Evolutionary conservation across 2,113 vertebrate genomes (phyloP), one percentile per base, ranked within the genome.

Genomic region (Hepsetus odoe): DNA sequence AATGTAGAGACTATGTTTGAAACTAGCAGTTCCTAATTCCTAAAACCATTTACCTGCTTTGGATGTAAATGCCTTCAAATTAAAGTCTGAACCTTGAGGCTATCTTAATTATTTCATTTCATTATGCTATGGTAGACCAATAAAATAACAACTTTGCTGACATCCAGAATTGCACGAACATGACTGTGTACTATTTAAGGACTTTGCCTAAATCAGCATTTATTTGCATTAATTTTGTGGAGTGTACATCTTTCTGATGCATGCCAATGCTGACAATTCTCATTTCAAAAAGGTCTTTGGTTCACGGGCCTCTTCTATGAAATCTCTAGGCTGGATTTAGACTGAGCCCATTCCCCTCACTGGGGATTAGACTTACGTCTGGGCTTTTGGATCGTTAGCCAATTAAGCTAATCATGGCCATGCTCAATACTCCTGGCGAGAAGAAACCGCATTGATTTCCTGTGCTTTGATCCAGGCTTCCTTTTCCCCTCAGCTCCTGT

Each of bases 381-480:
- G 61, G 76, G 76, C 77, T 83, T 78, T 80, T 85, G 72, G 70
- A 88, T 89, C 85, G 78, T 90, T 88, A 90, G 83, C 86, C 85
- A 91, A 90, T 89, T 88, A 89, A 88, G 73, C 79, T 88, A 85
- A 86, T 89, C 78, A 87, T 87, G 83, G 79, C 67, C 56, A 80
- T 84, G 82, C 85, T 84, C 67, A 74, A 33, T 78, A 87, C 86
- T 85, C 86, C 84, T 26, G 55, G 73, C 74, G 74, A 82, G 77
- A 88, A 74, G 72, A 77, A 83, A 74, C 80, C 62, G 65, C 79
- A 91, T 90, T 81, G 88, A 91, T 89, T 90, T 89, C 76, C 53
- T 84, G 84, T 75, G 80, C 81, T 90, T 84, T 88, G 83, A 87
- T 74, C 84, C 80, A 72, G 64, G 69, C 72, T 79, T 81, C 87